These are phyloP conservation scores for Eriosoma lanigerum DNA, from an alignment of 1,140 invertebrate species.

Conservation along the genomic window DNA sequence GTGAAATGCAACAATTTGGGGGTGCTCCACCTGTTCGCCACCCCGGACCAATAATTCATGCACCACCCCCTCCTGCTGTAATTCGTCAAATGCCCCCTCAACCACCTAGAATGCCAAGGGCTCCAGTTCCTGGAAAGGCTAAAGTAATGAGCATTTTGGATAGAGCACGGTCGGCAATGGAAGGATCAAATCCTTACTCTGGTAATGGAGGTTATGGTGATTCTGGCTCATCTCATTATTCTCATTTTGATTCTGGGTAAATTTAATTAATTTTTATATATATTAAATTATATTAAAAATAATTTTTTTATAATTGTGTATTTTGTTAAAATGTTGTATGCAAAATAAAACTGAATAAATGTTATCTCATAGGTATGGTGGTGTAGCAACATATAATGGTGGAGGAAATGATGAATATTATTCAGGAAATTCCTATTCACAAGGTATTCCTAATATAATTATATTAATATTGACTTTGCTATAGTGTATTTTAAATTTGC, in stretches of 20 bases:
- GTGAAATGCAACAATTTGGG: constrained; percentile 67
- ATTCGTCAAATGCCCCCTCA: constrained; percentile 60
- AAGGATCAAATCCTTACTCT: constrained; percentile 58
- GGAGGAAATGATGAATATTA: constrained; percentile 48
- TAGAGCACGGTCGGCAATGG: constrained; percentile 76
- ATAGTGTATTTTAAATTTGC: neutral
- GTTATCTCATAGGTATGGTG: constrained; percentile 36
- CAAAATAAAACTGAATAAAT: too few relatives aligned
- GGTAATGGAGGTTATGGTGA: constrained; percentile 34
- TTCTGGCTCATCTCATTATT: constrained; percentile 37
- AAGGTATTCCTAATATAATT: constrained; percentile 24
- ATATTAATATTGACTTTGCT: neutral
- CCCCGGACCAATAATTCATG: constrained; percentile 56
- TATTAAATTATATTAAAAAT: neutral
- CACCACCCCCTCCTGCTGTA: constrained; percentile 59
- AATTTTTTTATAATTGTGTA: too few relatives aligned
- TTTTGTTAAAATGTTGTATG: too few relatives aligned
- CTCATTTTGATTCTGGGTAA: constrained; percentile 50
- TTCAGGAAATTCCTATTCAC: constrained; percentile 37
- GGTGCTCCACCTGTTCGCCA: constrained; percentile 55
- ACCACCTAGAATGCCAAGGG: constrained; percentile 58
- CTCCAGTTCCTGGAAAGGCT: constrained; percentile 60
- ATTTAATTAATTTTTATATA: neutral
- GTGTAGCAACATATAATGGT: constrained; percentile 44
- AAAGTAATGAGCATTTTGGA: constrained; percentile 82